Evolutionary conservation across 2,113 vertebrate genomes (phyloP).

Genomic region (Megaptera novaeangliae): DNA sequence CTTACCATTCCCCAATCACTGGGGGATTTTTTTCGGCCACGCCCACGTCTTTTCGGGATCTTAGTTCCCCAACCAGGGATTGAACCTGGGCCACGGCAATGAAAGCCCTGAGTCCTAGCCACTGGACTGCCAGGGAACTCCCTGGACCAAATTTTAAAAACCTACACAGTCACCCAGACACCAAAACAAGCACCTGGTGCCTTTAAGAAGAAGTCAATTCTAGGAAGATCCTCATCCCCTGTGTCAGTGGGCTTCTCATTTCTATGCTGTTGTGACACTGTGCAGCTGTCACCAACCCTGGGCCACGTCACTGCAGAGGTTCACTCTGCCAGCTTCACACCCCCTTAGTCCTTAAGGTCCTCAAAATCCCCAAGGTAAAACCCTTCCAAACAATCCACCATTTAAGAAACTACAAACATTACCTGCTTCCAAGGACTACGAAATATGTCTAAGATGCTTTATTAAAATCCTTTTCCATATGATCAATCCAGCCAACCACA

Average conservation of each 20-base stretch:
- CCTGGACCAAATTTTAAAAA: not conserved
- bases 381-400: not conserved
- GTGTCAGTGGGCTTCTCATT: not conserved
- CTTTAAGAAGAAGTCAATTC: not conserved
- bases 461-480: not conserved
- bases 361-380: not conserved
- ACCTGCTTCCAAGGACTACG: not conserved
- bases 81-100: not conserved
- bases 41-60: not conserved
- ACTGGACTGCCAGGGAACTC: not conserved
- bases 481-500: not conserved
- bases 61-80: not conserved
- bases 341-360: not conserved
- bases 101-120: not conserved
- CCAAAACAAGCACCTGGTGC: not conserved
- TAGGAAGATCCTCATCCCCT: not conserved
- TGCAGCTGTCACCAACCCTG: not conserved
- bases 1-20: not conserved
- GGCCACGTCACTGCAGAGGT: not conserved
- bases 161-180: not conserved
- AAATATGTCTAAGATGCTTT: too few relatives aligned
- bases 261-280: not conserved
- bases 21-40: not conserved
- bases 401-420: not conserved
- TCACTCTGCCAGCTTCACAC: not conserved